A percentile compares a stretch with the other conserved stretches of the same genome.
Conservation (phyloP, 2,113 vertebrate species). For the Delphinus delphis region DNA sequence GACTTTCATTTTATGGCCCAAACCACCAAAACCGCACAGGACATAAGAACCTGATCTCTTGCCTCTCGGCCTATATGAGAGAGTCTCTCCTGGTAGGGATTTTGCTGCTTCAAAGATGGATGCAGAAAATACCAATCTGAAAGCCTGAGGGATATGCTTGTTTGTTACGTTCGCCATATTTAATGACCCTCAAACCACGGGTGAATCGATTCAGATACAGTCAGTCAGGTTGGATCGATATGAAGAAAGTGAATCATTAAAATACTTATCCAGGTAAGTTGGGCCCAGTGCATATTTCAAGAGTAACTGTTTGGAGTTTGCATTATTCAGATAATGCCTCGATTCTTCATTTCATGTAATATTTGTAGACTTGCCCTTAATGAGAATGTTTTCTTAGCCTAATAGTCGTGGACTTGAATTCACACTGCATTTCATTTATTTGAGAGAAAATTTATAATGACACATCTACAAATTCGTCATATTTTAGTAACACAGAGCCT, state of each 20-base stretch:
- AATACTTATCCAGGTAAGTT: neutral
- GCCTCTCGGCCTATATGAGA: neutral
- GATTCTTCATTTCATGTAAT: neutral
- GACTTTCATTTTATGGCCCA: conserved; percentile 42
- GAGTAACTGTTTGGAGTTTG: neutral
- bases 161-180: neutral
- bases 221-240: neutral
- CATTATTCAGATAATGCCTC: neutral
- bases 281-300: neutral
- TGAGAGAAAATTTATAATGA: conserved; percentile 16
- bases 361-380: neutral
- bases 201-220: neutral
- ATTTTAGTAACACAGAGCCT: conserved; percentile 4
- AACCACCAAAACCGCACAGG: neutral
- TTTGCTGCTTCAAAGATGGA: conserved; percentile 5
- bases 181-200: neutral
- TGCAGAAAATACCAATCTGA: neutral
- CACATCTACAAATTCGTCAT: neutral
- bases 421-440: neutral
- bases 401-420: neutral
- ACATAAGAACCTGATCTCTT: neutral
- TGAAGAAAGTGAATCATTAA: conserved; percentile 2
- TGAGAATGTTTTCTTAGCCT: conserved; percentile 25
- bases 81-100: neutral
- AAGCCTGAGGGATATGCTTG: neutral